Percentiles rank a stretch among this genome's conserved stretches.
Evolutionary conservation across 2,113 vertebrate species (phyloP).

Genomic region (Platysternon megacephalum): DNA sequence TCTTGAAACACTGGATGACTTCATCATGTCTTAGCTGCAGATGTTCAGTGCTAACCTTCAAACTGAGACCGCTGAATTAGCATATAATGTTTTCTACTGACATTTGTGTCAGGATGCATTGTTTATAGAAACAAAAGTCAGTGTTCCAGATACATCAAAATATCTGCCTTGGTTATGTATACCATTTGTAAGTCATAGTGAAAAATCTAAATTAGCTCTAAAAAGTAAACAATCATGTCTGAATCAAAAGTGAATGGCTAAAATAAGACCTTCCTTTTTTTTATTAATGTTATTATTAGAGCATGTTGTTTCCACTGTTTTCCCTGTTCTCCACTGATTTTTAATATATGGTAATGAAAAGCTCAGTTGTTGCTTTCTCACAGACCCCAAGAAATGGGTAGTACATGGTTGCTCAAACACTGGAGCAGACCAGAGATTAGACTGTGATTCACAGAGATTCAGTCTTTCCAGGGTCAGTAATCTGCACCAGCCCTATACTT

Average conservation of each 20-base stretch:
- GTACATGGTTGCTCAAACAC: not conserved
- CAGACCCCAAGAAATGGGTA: not conserved
- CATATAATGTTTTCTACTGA: not conserved
- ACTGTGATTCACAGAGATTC: not conserved
- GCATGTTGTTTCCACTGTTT: not conserved
- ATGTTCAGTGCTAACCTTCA: not conserved
- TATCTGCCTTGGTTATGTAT: not conserved
- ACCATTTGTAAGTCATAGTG: not conserved
- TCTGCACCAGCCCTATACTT: not conserved
- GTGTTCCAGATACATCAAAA: not conserved
- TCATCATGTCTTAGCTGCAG: not conserved
- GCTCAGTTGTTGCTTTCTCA: not conserved
- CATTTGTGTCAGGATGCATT: conserved; percentile 28
- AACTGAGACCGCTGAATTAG: not conserved
- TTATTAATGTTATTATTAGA: not conserved
- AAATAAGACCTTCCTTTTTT: not conserved
- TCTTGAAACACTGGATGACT: not conserved
- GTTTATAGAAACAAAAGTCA: conserved; percentile 42
- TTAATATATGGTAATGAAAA: not conserved
- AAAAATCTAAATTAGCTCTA: not conserved
- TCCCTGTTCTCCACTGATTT: not conserved
- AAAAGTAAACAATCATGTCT: not conserved
- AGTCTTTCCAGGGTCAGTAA: not conserved
- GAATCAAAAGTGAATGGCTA: not conserved
- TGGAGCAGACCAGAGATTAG: not conserved